A percentile compares a stretch with the other conserved stretches of the same genome.
Conservation (phyloP, 1,140 invertebrate species). For the Thaumetopoea pityocampa region DNA sequence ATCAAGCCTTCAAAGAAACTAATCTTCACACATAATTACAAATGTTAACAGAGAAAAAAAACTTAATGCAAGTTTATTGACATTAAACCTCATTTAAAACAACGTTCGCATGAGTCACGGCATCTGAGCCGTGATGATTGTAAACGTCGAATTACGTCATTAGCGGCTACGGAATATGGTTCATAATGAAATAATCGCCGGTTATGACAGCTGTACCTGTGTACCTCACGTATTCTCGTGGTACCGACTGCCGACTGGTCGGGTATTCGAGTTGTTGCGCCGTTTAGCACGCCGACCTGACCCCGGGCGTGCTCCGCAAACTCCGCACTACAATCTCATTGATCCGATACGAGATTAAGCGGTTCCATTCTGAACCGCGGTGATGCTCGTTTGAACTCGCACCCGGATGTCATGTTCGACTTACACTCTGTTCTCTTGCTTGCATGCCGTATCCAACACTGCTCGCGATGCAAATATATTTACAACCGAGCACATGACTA, state of each 20-base stretch:
- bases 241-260: constrained; percentile 16
- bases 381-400: constrained; percentile 49
- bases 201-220: constrained; percentile 12
- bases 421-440: constrained; percentile 48
- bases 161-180: constrained; percentile 14
- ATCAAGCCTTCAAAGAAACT: constrained; percentile 5
- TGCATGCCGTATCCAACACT: constrained; percentile 31
- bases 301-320: constrained; percentile 31
- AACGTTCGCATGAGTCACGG: constrained; percentile 35
- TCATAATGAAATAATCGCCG: constrained; percentile 2
- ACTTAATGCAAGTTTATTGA: constrained; percentile 27
- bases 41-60: constrained; percentile 12
- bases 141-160: constrained; percentile 19
- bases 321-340: constrained; percentile 42
- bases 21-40: constrained; percentile 13
- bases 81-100: constrained; percentile 32
- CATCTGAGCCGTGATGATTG: constrained; percentile 22
- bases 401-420: constrained; percentile 60
- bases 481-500: constrained; percentile 28
- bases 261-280: constrained; percentile 38
- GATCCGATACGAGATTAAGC: constrained; percentile 56
- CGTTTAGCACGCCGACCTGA: constrained; percentile 50
- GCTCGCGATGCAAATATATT: constrained; percentile 33
- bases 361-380: constrained; percentile 50
- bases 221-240: constrained; percentile 24